Evolutionary conservation across 2,888 invertebrate species (phyloP).

Genomic region (Synergus japonicus): DNA sequence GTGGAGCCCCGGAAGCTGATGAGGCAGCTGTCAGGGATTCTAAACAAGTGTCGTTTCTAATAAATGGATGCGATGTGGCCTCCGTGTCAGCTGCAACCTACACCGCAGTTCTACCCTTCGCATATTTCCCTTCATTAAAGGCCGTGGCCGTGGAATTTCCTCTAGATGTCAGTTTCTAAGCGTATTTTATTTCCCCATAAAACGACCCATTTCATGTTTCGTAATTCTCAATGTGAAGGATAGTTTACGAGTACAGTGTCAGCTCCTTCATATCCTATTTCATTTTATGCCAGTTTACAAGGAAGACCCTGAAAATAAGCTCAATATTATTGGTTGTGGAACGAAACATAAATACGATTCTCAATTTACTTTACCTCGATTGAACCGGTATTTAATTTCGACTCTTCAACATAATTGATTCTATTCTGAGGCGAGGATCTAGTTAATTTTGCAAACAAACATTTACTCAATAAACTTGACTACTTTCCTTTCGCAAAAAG

Average conservation of each 20-base stretch:
- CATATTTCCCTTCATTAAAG: slow-evolving; percentile 85
- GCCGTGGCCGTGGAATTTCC: slow-evolving; percentile 88
- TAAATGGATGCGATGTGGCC: slow-evolving; percentile 73
- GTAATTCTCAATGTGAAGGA: background rate
- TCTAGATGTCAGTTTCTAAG: slow-evolving; percentile 83
- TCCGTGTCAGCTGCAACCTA: slow-evolving; percentile 81
- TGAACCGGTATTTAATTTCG: background rate
- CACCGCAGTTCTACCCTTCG: slow-evolving; percentile 87
- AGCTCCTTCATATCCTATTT: background rate
- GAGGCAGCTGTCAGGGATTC: slow-evolving; percentile 62
- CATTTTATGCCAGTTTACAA: background rate
- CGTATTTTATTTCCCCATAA: slow-evolving; percentile 37
- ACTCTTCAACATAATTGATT: background rate
- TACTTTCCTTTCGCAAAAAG: no score
- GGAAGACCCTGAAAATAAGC: background rate
- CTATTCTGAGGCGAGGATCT: background rate
- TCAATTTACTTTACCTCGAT: background rate
- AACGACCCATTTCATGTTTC: slow-evolving; percentile 22
- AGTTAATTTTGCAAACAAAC: no score
- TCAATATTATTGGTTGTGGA: background rate
- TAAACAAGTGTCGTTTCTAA: slow-evolving; percentile 72
- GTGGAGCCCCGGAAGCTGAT: slow-evolving; percentile 48
- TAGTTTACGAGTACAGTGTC: slow-evolving; percentile 9
- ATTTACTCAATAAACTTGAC: no score
- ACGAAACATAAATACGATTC: background rate